Conservation (phyloP, 2,113 vertebrate genomes). For the Mungos mungo region DNA sequence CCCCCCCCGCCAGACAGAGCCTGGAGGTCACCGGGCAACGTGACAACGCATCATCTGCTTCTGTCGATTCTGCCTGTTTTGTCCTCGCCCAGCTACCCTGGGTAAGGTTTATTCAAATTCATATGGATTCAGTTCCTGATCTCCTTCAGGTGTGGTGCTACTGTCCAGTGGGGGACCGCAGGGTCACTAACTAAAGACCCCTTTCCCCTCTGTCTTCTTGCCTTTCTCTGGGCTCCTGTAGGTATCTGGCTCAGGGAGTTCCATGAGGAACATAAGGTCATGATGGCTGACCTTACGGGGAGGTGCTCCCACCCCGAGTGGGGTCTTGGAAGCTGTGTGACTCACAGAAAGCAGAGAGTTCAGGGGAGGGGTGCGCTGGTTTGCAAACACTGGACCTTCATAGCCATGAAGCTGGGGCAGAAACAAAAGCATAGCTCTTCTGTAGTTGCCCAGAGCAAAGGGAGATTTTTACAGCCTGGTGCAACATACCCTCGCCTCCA, state of each 20-base stretch:
- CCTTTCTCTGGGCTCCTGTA: neutral
- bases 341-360: neutral
- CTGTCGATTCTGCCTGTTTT: neutral
- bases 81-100: accelerated
- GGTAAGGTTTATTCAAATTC: neutral
- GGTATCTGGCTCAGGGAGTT: neutral
- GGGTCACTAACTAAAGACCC: neutral
- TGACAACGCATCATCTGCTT: neutral
- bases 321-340: neutral
- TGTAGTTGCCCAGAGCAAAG: neutral
- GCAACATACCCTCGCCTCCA: neutral
- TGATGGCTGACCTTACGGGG: neutral
- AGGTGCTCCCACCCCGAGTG: neutral
- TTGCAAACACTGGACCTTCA: neutral
- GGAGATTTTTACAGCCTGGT: too few relatives aligned
- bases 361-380: accelerated
- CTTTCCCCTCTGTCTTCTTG: neutral
- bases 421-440: neutral
- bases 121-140: neutral
- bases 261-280: neutral
- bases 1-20: neutral
- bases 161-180: neutral
- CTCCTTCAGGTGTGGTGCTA: neutral
- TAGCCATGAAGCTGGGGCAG: too few relatives aligned
- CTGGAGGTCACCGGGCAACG: neutral